Evolutionary conservation across 1,140 invertebrate species (phyloP).

Genomic region (Brachionus rotundiformis): DNA sequence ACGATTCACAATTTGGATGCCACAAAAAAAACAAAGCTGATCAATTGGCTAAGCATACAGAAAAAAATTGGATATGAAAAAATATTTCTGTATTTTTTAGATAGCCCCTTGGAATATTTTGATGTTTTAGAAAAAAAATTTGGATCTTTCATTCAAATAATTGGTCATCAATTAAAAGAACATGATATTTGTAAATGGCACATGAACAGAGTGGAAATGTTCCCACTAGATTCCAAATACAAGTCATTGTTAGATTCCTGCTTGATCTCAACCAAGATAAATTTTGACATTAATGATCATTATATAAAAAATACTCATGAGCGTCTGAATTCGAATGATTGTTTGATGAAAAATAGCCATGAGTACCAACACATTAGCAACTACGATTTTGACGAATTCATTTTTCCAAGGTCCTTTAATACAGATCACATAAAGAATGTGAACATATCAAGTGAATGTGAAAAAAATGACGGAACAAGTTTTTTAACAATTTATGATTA

Average conservation of each 20-base stretch:
- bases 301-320: background rate
- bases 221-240: background rate
- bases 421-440: background rate
- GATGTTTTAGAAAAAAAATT: background rate
- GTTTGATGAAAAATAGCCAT: background rate
- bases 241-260: background rate
- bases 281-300: background rate
- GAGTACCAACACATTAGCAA: background rate
- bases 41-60: background rate
- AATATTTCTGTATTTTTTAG: constrained; percentile 3
- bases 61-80: background rate
- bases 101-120: background rate
- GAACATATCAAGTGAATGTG: background rate
- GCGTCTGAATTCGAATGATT: background rate
- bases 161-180: background rate
- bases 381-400: constrained; percentile 1
- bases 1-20: background rate
- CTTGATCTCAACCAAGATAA: background rate
- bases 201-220: background rate
- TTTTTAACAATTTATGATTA: background rate
- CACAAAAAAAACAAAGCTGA: background rate
- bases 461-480: background rate
- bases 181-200: background rate
- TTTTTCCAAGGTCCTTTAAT: background rate
- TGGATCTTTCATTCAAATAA: constrained; percentile 6